phyloP scores from a whole-genome alignment of 2,113 vertebrate genomes.

The Amphilophus citrinellus region DNA sequence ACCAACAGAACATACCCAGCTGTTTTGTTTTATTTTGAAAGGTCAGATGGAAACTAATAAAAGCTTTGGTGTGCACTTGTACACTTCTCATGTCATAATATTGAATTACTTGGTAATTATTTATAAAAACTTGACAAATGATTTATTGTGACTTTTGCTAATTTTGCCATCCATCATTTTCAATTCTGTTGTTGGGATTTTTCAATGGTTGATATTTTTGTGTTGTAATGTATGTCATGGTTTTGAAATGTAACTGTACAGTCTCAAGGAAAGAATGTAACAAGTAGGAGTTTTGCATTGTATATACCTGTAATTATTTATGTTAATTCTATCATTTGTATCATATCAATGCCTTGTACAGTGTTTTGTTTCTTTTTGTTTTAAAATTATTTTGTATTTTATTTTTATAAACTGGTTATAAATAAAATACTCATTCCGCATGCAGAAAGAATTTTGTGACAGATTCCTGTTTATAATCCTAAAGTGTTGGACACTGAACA shows the following conservation, averaged over 20 bases:
- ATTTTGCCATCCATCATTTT: conserved; percentile 54
- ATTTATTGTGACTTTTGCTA: conserved; percentile 67
- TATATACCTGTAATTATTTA: conserved; percentile 99
- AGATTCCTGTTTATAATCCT: conserved; percentile 3
- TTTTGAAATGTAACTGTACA: conserved; percentile 78
- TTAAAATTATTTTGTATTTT: conserved; percentile 99
- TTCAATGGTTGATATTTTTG: conserved; percentile 66
- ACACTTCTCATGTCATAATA: conserved; percentile 49
- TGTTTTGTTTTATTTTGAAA: conserved; percentile 48
- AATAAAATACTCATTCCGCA: conserved; percentile 99
- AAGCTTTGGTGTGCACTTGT: conserved; percentile 47
- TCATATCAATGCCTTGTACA: conserved; percentile 99
- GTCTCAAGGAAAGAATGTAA: conserved; percentile 80
- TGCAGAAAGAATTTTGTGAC: conserved; percentile 82
- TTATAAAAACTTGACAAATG: conserved; percentile 67
- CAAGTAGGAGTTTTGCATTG: conserved; percentile 81
- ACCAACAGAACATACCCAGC: conserved; percentile 46
- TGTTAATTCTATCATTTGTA: conserved; percentile 94
- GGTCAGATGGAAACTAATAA: conserved; percentile 47
- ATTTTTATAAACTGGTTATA: conserved; percentile 99
- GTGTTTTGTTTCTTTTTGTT: conserved; percentile 93
- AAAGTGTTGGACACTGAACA: background rate
- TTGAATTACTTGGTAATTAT: conserved; percentile 46
- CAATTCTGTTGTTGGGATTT: conserved; percentile 49
- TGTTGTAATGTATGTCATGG: conserved; percentile 68